Base-by-base conservation (phyloP, 2,797 vertebrate genomes). In the Erethizon dorsatum region DNA sequence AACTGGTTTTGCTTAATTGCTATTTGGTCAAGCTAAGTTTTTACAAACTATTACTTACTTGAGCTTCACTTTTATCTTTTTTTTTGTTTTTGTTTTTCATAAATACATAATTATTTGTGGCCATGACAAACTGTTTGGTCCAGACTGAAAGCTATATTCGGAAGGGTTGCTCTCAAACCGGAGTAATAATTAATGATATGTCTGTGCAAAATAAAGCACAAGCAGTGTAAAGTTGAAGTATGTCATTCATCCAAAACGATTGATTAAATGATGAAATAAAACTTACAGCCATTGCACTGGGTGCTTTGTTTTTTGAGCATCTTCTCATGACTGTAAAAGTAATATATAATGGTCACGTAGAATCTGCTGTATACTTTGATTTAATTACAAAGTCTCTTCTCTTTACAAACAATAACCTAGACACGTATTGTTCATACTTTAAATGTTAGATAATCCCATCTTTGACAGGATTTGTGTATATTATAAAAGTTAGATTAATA, bases 51-150 rank as follows among this genome's bases (percentile, higher is more conserved):
- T 4, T 78, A 5, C 37, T 26, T 52, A 54, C 87, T 83, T 59
- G 33, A 92, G 12, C 50, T 93, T 80, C 24, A 80, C 6, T 86
- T 95, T 77, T 71, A 67, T 61, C 26, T 61, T 24, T 28, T 61
- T 61, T 24, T 11, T 61, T 26, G 6, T 28, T 26, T 61, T 61
- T 22, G 12, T 89, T 97, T 94, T 18, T 97, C 52, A 92, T 98
- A 97, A 98, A 95, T 94, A 88, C 14, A 0, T 95, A 93, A 97
- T 88, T 95, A 94, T 98, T 98, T 98, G 94, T 96, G 97, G 97
- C 95, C 97, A 97, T 93, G 77, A 57, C 22, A 57, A 57, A 22
- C 20, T 57, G 17, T 56, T 56, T 56, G 56, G 56, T 57, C 56
- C 56, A 57, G 20, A 57, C 56, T 57, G 56, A 22, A 57, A 57